Percentiles rank a stretch among this genome's conserved stretches.
Conservation (phyloP, 1,140 invertebrate genomes). For the Heliconius hewitsoni region DNA sequence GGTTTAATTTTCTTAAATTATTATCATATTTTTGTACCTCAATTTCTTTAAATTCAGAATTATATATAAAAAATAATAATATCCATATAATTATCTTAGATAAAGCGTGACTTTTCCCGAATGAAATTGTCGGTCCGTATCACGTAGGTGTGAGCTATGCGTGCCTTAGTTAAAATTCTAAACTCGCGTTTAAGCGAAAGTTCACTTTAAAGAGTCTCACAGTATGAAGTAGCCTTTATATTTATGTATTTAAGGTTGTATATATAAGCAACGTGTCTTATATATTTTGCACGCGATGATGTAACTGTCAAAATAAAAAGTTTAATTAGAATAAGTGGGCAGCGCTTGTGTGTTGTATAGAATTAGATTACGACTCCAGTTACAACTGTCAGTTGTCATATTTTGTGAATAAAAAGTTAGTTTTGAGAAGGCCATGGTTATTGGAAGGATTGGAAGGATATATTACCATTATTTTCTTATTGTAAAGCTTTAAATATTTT, state of each 20-base stretch:
- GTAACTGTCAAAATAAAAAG: conserved; percentile 6
- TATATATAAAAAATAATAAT: neutral
- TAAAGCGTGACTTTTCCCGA: conserved; percentile 24
- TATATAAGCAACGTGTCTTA: neutral
- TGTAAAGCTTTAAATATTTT: neutral
- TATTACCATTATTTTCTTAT: neutral
- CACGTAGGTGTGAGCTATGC: conserved; percentile 34
- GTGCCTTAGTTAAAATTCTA: conserved; percentile 20
- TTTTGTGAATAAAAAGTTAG: neutral
- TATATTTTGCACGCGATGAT: neutral
- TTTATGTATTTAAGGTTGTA: neutral
- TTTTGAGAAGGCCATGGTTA: neutral
- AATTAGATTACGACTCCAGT: neutral
- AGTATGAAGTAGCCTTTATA: conserved; percentile 11
- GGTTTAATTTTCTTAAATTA: no score
- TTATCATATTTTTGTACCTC: no score
- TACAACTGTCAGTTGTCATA: neutral
- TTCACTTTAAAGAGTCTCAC: conserved; percentile 12
- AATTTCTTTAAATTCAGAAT: no score
- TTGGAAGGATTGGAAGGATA: neutral
- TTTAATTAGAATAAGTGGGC: conserved; percentile 7
- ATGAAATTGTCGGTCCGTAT: conserved; percentile 21
- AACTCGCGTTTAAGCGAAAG: conserved; percentile 27
- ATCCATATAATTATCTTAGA: conserved; percentile 1
- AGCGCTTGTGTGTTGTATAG: neutral